Evolutionary conservation across 2,888 invertebrate species (phyloP), one percentile per base, ranked within the genome.

Genomic region (Drosophila sordidapex): DNA sequence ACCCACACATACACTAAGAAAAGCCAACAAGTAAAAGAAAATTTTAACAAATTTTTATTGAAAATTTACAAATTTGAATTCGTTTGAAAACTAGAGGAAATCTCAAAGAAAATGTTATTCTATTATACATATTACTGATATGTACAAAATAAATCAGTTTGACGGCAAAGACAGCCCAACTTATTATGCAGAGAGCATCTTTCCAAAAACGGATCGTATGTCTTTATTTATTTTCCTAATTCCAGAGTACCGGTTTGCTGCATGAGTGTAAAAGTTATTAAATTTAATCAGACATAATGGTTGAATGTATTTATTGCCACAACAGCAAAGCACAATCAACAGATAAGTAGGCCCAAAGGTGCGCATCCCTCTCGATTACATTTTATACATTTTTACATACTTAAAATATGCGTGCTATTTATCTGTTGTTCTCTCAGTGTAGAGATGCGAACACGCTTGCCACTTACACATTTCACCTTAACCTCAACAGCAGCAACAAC

Each of bases 381-480:
- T 7, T 15, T 25, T 46, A 33, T 33, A 33, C 33, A 4, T 46
- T 25, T 46, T 46, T 46, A 46, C 25, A 46, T 46, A 25, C 25
- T 25, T 46, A 15, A 46, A 25, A 46, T 46, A 46, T 15, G 46
- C 25, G 25, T 46, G 46, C 15, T 25, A 15, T 40, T 4, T 31
- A 13, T 40, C 8, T 10, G 21, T 40, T 56, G n/a, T 40, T 40
- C 43, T 57, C 43, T 43, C 57, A 43, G 31, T 43, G 43, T 43
- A 21, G 10, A 21, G 21, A 43, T 31, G 8, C 21, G 21, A 40
- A 52, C 33, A 36, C 18, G 38, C 51, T 40, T 36, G 53, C 40
- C 29, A 35, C 56, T 40, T 54, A 56, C 48, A 61, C 43, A 62
- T 51, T 76, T 79, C 48, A 74, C 74, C 64, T 76, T 70, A 82